Base-by-base conservation (phyloP, 2,797 vertebrate genomes). In the Psittacula derbiana region DNA sequence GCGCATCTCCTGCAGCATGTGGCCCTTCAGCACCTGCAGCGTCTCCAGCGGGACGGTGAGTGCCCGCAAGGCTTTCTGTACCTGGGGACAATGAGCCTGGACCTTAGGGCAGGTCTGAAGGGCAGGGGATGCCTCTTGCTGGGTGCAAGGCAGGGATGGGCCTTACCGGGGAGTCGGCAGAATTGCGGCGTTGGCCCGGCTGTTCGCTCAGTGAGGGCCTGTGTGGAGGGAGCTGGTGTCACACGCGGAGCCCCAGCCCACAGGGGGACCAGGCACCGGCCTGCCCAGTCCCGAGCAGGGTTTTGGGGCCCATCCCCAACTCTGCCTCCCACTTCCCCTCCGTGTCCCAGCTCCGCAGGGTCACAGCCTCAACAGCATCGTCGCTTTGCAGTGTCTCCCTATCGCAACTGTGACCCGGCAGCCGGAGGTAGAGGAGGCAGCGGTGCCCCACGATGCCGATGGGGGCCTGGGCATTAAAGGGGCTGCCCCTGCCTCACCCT, bases 1-100 rank as follows among this genome's bases (percentile, higher is more conserved):
- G 53, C 79, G 67, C 97, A 99, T 91, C 40, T 97, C 98, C 31
- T 50, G 73, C 58, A 70, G 65, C 79, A 99, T 96, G 50, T 88
- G 94, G 38, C 55, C 11, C 38, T 98, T 98, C 88, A 99, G 95
- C 2, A 80, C 46, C 53, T 66, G 86, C 87, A 99, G 97, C 58
- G 80, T 97, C 44, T 96, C 92, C 92, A n/a, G 64, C 0, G 98
- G 97, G 65, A 99, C 41, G 4, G 33, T 46, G 93, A 99, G 98
- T 0, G 83, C 79, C 44, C 96, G 33, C 79, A 99, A 93, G 55
- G 90, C 97, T 10, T 46, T 41, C 73, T 98, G 69, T 64, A 98
- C 95, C 98, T 99, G 93, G 11, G 20, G 43, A 65, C 0, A 1
- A 62, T 8, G 25, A 57, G 55, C 14, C 21, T 24, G n/a, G 10